These are phyloP conservation scores for Lepidocolaptes lacrymiger DNA, from an alignment of 2,797 vertebrate species.

Conservation along the genomic window DNA sequence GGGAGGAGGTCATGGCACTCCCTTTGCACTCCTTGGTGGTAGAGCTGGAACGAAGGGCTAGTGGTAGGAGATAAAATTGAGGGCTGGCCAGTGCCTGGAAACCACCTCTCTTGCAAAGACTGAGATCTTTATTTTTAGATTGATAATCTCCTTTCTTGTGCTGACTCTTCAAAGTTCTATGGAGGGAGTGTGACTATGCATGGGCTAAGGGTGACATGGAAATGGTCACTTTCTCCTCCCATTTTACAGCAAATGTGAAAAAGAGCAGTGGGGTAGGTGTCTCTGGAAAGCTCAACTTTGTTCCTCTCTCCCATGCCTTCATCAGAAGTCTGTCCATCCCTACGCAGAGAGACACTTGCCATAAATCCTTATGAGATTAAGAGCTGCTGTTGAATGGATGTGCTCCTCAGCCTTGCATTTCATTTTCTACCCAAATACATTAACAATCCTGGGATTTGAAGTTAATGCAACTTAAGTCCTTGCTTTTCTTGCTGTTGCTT, in stretches of 20 bases:
- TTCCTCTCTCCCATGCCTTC: neutral
- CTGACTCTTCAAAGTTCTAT: neutral
- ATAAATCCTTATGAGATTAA: neutral
- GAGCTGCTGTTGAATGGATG: neutral
- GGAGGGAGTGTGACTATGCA: neutral
- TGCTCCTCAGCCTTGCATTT: neutral
- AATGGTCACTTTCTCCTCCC: neutral
- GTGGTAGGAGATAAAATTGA: neutral
- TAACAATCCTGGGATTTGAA: constrained; percentile 5
- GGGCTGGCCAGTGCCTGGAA: neutral
- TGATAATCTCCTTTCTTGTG: neutral
- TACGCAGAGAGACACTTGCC: neutral
- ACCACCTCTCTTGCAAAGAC: neutral
- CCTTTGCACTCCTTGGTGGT: neutral
- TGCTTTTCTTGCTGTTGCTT: neutral
- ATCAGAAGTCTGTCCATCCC: neutral
- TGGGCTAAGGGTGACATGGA: neutral
- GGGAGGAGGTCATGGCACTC: neutral
- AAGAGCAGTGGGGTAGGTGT: neutral
- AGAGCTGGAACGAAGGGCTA: neutral
- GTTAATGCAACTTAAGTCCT: constrained; percentile 36
- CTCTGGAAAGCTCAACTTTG: neutral
- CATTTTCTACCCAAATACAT: neutral
- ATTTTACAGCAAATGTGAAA: neutral
- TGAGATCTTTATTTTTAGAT: neutral